Base-by-base conservation (phyloP, 2,888 invertebrate genomes). In the Phasia obesa region DNA sequence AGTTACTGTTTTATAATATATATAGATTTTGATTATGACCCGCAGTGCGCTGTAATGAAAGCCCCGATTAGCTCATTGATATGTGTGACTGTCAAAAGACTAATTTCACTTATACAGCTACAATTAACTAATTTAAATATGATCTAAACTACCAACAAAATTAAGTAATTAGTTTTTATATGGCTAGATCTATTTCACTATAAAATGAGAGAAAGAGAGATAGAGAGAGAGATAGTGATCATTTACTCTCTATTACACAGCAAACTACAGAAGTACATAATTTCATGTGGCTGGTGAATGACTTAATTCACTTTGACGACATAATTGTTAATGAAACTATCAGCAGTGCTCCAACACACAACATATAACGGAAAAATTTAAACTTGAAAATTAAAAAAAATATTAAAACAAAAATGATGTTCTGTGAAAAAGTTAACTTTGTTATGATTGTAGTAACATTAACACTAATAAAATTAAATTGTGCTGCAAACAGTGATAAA, bases 361-460 rank as follows among this genome's bases (percentile, higher is more conserved):
- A 11, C 5, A 11, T 35, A 35, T 13, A 42, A 15, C 55, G 69
- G 57, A 70, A 70, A 49, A 71, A 23, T 31, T 49, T 51, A 17
- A 44, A 44, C 11, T 6, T 21, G 15, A 38, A 65, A 17, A 38
- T 35, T 17, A 17, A 17, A 42, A 67, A 51, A 38, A 6, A 25
- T 51, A 11, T 9, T 44, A 67, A 53, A 44, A 31, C 11, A 17
- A 78, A 17, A 65, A 79, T 79, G 57, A 5, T 67, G 42, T 67
- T 79, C 19, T 25, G 9, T 67, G 9, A 9, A 53, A 79, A 53
- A 44, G 1, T 53, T 2, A 15, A 44, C 3, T 35, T 59, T 55
- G 9, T 49, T 17, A 31, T 53, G 19, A 31, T 59, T 44, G 53
- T 67, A 13, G 42, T 25, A 35, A 35, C 47, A 67, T 21, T 53